Conservation (phyloP, 2,113 vertebrate genomes). For the Nesoenas mayeri region DNA sequence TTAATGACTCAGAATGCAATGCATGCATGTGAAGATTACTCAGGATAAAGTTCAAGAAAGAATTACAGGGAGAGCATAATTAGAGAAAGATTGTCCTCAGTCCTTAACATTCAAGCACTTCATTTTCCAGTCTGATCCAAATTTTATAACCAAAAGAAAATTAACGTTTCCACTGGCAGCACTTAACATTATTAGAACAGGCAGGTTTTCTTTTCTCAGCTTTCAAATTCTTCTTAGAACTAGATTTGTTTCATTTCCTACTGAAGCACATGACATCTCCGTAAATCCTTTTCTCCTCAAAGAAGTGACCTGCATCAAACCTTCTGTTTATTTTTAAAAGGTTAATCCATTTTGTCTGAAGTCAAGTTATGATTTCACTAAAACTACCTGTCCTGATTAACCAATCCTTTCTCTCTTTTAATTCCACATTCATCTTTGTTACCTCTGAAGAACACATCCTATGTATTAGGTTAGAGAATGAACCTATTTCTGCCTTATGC, state of each 20-base stretch:
- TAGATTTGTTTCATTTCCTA: not conserved
- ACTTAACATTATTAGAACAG: not conserved
- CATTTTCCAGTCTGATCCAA: conserved; percentile 3
- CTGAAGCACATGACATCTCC: not conserved
- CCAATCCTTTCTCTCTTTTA: not conserved
- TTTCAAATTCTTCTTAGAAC: conserved; percentile 8
- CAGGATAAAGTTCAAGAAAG: conserved; percentile 24
- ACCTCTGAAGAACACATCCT: not conserved
- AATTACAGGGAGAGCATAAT: not conserved
- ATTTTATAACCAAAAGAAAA: conserved; percentile 13
- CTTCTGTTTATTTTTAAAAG: not conserved
- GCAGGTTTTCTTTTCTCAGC: not conserved
- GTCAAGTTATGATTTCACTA: not conserved
- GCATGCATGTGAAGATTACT: conserved; percentile 13
- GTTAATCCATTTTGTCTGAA: not conserved
- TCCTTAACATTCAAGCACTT: conserved; percentile 17
- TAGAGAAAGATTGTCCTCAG: not conserved
- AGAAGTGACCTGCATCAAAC: not conserved
- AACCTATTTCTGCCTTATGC: not conserved
- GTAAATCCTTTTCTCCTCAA: not conserved
- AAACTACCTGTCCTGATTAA: not conserved
- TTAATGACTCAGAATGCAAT: conserved; percentile 36
- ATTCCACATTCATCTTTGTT: not conserved
- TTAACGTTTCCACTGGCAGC: not conserved
- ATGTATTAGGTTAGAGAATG: not conserved